Conservation (phyloP, 2,113 vertebrate species). For the Anoura caudifer region DNA sequence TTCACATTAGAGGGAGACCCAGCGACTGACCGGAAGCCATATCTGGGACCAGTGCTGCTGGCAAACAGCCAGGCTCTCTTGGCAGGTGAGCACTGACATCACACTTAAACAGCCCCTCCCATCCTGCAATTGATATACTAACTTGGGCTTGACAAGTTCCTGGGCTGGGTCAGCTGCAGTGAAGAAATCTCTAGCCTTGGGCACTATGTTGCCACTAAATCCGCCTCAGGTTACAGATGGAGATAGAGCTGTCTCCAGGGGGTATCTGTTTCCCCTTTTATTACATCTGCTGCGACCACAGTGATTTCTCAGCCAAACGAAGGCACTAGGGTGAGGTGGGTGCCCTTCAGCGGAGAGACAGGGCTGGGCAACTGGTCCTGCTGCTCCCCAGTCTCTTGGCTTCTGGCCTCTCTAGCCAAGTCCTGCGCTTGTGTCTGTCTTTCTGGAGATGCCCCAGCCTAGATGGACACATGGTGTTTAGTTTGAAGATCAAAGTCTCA, state of each 20-base stretch:
- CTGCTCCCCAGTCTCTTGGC: neutral
- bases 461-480: neutral
- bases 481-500: neutral
- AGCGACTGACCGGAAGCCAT: neutral
- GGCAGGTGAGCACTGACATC: neutral
- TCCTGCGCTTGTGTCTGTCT: neutral
- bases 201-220: neutral
- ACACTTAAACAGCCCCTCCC: neutral
- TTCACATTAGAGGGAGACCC: neutral
- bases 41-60: neutral
- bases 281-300: neutral
- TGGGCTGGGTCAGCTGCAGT: neutral
- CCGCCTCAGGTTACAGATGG: neutral
- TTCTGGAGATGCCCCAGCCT: neutral
- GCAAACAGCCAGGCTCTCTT: neutral
- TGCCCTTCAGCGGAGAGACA: neutral
- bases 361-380: neutral
- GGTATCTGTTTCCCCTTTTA: constrained; percentile 40
- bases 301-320: constrained; percentile 51
- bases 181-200: constrained; percentile 47
- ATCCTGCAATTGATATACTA: neutral
- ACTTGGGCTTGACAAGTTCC: constrained; percentile 49
- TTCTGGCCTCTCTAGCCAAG: neutral
- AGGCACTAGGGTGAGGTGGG: neutral
- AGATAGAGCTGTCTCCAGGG: constrained; percentile 14